These are phyloP conservation scores for Talpa occidentalis DNA, from an alignment of 2,113 vertebrate species.

Conservation along the genomic window DNA sequence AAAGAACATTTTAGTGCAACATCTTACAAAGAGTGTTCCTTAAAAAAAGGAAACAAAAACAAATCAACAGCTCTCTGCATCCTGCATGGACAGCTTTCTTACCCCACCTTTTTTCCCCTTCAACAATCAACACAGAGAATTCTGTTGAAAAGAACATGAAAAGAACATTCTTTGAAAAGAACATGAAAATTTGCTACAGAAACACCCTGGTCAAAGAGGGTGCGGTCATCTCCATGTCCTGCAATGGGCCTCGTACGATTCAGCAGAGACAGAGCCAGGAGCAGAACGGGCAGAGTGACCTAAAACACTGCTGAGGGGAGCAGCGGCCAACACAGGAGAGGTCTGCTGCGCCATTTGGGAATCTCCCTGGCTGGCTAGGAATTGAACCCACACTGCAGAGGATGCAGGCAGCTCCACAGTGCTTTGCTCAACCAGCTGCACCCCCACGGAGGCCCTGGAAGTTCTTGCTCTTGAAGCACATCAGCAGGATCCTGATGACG, in stretches of 20 bases:
- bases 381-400: too few relatives aligned
- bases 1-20: slow-evolving; percentile 91
- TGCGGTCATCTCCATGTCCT: slow-evolving; percentile 28
- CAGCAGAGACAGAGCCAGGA: too few relatives aligned
- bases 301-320: too few relatives aligned
- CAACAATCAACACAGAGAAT: slow-evolving; percentile 81
- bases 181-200: slow-evolving; percentile 80
- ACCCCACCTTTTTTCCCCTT: slow-evolving; percentile 45
- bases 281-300: too few relatives aligned
- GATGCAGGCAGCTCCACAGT: too few relatives aligned
- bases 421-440: too few relatives aligned
- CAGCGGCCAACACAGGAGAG: too few relatives aligned
- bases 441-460: too few relatives aligned
- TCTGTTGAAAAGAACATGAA: too few relatives aligned
- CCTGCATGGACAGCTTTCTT: slow-evolving; percentile 85
- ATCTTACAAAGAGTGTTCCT: slow-evolving; percentile 87
- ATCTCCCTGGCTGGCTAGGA: too few relatives aligned
- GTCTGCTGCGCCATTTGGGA: too few relatives aligned
- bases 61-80: slow-evolving; percentile 84
- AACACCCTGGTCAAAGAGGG: slow-evolving; percentile 73
- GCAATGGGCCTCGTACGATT: slow-evolving; percentile 63
- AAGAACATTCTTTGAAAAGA: too few relatives aligned
- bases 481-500: slow-evolving; percentile 94
- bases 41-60: slow-evolving; percentile 66
- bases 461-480: slow-evolving; percentile 95